Evolutionary conservation across 2,113 vertebrate species (phyloP), one percentile per base, ranked within the genome.

Genomic region (Malurus alboscapulatus): DNA sequence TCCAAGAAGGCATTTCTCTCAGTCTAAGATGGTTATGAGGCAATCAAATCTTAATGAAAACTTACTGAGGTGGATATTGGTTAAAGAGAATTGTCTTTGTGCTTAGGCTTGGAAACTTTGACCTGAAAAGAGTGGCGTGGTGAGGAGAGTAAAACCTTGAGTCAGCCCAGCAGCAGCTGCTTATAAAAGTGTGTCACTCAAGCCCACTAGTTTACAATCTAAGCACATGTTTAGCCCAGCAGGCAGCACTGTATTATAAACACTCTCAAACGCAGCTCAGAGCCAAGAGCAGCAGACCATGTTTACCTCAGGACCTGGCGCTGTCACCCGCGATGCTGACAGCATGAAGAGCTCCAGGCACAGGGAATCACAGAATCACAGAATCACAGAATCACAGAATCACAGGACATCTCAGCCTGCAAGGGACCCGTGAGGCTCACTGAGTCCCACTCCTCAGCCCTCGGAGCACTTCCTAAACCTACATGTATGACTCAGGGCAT

Each of bases 271-370:
- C 59, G 65, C 21, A 62, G 22, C 8, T 50, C 17, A 76, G 27
- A 92, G 95, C 87, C 94, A 96, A 96, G 62, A 96, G 67, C 74
- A 96, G 87, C 96, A 96, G 34, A 67, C 27, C n/a, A 0, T 89
- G 79, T 96, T 94, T 96, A 80, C 67, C 62, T 87, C 71, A 47
- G 54, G 55, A 85, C 19, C 24, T 50, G 51, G 38, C 67, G 76
- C 68, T 79, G 55, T 62, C 69, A 25, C 58, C 19, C 81, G 71
- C 38, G 32, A 63, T 22, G 62, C 62, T 77, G 69, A 87, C 73
- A 80, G 32, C 77, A 36, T 24, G 26, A 58, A 58, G 27, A 54
- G 54, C 58, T 94, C 59, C 47, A 50, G 59, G 38, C 51, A 13
- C 18, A 19, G 21, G 68, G 38, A 38, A 38, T 38, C 57, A 72